Base-by-base conservation (phyloP, 2,113 vertebrate species). In the Circaetus gallicus region DNA sequence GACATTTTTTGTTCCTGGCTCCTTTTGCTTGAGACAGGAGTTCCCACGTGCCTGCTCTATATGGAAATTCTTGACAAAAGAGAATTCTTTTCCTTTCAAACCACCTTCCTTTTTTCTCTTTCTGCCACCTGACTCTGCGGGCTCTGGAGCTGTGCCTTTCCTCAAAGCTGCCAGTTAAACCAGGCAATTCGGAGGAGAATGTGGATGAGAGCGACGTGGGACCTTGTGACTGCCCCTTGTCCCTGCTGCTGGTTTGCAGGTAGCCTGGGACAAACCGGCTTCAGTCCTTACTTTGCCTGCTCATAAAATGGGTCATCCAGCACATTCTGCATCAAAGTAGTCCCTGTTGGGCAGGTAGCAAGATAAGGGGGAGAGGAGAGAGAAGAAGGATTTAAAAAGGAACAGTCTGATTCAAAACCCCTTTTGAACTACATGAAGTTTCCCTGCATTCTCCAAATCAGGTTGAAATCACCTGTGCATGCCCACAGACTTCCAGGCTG, bases 21-120 rank as follows among this genome's bases (percentile, higher is more conserved):
- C 12, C 43, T 71, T 91, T 86, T 86, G 7, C 61, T 86, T 89
- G 80, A 90, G 95, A 89, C 55, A 93, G 70, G 56, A 81, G 49
- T 90, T 94, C 58, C 82, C 16, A 10, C 3, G 15, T 78, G 77
- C 32, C 47, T 97, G 59, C 69, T 45, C 43, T 97, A 94, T 95
- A 97, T 97, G 94, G 81, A 96, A 98, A 91, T 50, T 86, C 74
- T 82, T 96, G 69, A 92, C 72, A 86, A 93, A 89, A 91, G 71
- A 65, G 4, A 47, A 74, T 58, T 85, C 26, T 93, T 78, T 94
- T 82, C 43, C 69, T 65, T 93, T 93, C 45, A 80, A 20, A 22
- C 9, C 29, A n/a, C 19, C 21, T 85, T 62, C 36, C 28, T 90
- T 74, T 71, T 90, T 59, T 17, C 12, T 58, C 52, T 89, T 92